These are phyloP conservation scores for Cheilosia variabilis DNA, from an alignment of 2,888 invertebrate genomes.

Conservation along the genomic window DNA sequence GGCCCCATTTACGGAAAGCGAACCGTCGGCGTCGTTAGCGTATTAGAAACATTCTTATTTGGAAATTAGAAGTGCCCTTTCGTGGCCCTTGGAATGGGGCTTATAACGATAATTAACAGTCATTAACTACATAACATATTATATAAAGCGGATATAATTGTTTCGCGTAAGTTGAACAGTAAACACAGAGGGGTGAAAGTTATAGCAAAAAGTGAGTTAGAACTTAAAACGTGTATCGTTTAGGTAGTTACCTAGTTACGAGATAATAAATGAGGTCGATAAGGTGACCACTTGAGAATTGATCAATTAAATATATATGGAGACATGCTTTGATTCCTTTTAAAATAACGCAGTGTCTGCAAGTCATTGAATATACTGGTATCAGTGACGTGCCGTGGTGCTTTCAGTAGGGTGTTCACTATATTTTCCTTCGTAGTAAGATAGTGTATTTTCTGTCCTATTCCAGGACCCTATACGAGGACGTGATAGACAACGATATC, in stretches of 20 bases:
- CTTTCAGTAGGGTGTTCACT: too few species aligned
- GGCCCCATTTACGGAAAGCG: conserved; percentile 13
- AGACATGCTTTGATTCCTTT: not conserved
- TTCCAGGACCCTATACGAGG: too few species aligned
- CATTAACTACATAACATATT: conserved; percentile 34
- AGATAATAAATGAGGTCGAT: not conserved
- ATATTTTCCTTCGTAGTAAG: too few species aligned
- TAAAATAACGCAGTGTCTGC: not conserved
- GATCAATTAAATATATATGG: not conserved
- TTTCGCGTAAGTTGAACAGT: conserved; percentile 4
- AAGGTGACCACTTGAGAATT: not conserved
- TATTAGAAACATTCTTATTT: conserved; percentile 49
- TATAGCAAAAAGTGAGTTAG: not conserved
- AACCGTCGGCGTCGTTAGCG: conserved; percentile 9
- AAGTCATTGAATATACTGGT: too few species aligned
- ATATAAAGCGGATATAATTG: conserved; percentile 16
- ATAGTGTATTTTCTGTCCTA: too few species aligned
- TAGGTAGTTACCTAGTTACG: not conserved
- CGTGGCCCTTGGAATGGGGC: conserved; percentile 26
- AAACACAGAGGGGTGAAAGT: not conserved
- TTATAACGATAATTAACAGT: conserved; percentile 50
- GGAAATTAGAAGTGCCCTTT: conserved; percentile 45
- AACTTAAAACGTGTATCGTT: not conserved
- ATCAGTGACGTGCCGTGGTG: too few species aligned
- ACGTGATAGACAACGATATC: too few species aligned